A percentile compares a stretch with the other conserved stretches of the same genome.
Conservation (phyloP, 2,888 invertebrate species). For the Microplitis deprimator region DNA sequence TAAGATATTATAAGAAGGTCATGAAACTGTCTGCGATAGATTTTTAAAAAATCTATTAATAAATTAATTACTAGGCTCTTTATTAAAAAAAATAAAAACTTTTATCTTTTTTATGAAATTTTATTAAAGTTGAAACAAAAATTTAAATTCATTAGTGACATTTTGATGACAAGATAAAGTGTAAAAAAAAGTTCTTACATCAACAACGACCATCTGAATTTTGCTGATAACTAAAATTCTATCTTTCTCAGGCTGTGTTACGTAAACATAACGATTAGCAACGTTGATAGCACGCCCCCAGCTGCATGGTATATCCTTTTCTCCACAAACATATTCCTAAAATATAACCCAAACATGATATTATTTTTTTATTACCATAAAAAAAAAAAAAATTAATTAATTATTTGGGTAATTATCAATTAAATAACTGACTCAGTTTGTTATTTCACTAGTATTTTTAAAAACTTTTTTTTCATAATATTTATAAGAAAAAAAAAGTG, state of each 20-base stretch:
- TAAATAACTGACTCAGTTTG: not conserved
- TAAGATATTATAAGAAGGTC: no score
- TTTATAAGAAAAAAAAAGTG: slow-evolving; percentile 25
- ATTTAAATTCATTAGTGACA: not conserved
- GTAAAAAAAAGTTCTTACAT: slow-evolving; percentile 70
- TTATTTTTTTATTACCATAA: not conserved
- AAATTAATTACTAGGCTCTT: no score
- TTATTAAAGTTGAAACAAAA: not conserved
- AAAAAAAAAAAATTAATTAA: not conserved
- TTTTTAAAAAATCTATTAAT: no score
- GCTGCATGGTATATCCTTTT: slow-evolving; percentile 77
- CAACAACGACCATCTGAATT: slow-evolving; percentile 81
- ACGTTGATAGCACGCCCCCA: slow-evolving; percentile 84
- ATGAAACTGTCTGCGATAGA: no score
- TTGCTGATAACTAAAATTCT: slow-evolving; percentile 82
- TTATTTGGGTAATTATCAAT: not conserved
- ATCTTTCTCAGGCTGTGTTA: slow-evolving; percentile 80
- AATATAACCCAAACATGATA: slow-evolving; percentile 40
- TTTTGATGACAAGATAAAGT: not conserved
- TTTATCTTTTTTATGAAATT: not conserved
- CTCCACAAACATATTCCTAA: slow-evolving; percentile 81
- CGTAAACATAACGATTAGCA: slow-evolving; percentile 81
- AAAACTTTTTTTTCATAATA: slow-evolving; percentile 33
- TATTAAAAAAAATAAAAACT: no score
- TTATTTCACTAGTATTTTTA: no score